Percentiles rank a stretch among this genome's conserved stretches.
Conservation (phyloP, 2,113 vertebrate genomes). For the Psophia crepitans region DNA sequence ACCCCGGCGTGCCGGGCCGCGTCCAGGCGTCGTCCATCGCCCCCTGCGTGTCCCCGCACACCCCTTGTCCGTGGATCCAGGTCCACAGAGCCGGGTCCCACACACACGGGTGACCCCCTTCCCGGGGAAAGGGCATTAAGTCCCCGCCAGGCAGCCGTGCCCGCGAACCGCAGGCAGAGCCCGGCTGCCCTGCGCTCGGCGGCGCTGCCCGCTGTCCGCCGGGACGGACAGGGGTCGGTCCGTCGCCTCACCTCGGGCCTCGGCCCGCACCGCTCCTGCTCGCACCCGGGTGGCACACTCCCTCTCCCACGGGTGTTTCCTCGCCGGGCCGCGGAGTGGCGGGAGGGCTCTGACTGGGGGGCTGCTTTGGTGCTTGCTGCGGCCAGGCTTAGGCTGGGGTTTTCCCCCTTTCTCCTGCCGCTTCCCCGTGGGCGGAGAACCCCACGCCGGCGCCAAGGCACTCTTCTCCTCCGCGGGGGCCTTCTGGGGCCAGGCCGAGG, state of each 20-base stretch:
- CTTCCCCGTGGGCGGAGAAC: not conserved
- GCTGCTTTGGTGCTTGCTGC: not conserved
- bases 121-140: not conserved
- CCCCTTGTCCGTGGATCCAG: not conserved
- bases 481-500: too few relatives aligned
- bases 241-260: not conserved
- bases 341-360: not conserved
- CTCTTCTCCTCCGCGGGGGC: not conserved
- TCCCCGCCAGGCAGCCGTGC: not conserved
- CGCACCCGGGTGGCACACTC: too few relatives aligned
- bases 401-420: not conserved
- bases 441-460: not conserved
- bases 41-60: not conserved
- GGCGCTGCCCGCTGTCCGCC: not conserved
- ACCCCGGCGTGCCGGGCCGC: too few relatives aligned
- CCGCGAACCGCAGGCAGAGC: not conserved
- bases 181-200: rapidly evolving
- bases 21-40: not conserved
- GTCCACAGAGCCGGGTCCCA: too few relatives aligned
- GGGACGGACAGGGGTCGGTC: too few relatives aligned
- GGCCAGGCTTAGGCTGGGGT: too few relatives aligned
- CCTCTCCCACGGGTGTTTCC: rapidly evolving
- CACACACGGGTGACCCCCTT: not conserved
- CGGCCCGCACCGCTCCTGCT: not conserved
- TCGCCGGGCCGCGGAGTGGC: rapidly evolving